Evolutionary conservation across 2,113 vertebrate genomes (phyloP).

Genomic region (Protomyctophum bolini): DNA sequence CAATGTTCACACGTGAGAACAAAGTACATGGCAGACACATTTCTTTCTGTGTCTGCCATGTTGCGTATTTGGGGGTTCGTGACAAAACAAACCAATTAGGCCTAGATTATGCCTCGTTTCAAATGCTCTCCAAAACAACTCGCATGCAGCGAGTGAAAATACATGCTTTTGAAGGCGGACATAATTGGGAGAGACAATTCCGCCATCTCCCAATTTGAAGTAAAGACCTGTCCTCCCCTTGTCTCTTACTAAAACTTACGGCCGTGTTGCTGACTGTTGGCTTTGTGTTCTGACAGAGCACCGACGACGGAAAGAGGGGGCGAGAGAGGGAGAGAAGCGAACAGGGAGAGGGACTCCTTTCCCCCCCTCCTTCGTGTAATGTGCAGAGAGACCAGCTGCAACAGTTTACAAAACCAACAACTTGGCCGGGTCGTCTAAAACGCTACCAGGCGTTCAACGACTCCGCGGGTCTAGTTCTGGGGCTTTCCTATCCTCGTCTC

Average conservation of each 20-base stretch:
- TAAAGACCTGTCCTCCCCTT: no score
- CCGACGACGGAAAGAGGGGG: neutral
- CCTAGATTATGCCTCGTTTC: no score
- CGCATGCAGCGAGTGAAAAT: neutral
- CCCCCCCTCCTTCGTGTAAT: slow-evolving; percentile 60
- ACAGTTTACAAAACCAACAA: slow-evolving; percentile 78
- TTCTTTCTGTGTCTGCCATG: no score
- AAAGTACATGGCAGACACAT: no score
- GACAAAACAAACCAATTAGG: no score
- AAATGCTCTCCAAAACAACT: no score
- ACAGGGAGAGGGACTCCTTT: slow-evolving; percentile 40
- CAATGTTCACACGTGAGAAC: no score
- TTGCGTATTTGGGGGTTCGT: no score
- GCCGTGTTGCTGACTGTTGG: no score
- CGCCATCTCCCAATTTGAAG: no score
- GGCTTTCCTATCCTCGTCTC: slow-evolving; percentile 52
- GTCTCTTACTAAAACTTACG: no score
- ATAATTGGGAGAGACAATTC: neutral
- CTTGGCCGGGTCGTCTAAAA: slow-evolving; percentile 73
- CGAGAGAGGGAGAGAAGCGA: neutral
- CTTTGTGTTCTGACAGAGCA: no score
- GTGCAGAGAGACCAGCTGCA: slow-evolving; percentile 67
- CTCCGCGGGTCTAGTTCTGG: slow-evolving; percentile 59
- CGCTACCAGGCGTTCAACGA: slow-evolving; percentile 72
- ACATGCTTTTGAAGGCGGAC: neutral